These are phyloP conservation scores for Laspeyria flexula DNA, from an alignment of 2,888 invertebrate genomes.

Conservation along the genomic window DNA sequence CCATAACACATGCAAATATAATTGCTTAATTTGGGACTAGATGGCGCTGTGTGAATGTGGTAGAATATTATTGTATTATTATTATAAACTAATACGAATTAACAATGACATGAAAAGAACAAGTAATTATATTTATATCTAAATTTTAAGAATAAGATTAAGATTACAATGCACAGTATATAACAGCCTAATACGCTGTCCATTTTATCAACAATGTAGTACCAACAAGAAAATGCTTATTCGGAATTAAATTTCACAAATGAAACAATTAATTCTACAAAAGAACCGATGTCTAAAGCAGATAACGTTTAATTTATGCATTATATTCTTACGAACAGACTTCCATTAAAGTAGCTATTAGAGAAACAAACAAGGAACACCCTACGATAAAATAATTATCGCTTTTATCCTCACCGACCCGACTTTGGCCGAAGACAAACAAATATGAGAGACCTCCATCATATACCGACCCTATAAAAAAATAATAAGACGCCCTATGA, in stretches of 20 bases:
- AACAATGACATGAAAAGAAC: too few relatives aligned
- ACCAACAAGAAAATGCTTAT: slow-evolving; percentile 8
- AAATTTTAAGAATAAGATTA: too few relatives aligned
- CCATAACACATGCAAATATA: too few relatives aligned
- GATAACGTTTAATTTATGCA: slow-evolving; percentile 75
- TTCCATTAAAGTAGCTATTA: slow-evolving; percentile 83
- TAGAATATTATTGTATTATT: too few relatives aligned
- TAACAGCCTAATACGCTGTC: too few relatives aligned
- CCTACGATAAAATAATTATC: slow-evolving; percentile 83
- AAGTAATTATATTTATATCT: too few relatives aligned
- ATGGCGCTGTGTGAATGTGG: too few relatives aligned
- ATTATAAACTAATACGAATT: too few relatives aligned
- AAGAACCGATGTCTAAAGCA: slow-evolving; percentile 52
- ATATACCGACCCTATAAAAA: slow-evolving; percentile 63
- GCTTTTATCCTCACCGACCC: slow-evolving; percentile 75
- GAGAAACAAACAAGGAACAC: slow-evolving; percentile 84
- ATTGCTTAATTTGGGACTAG: too few relatives aligned
- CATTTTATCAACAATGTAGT: not conserved
- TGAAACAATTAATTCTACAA: slow-evolving; percentile 37
- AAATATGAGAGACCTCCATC: slow-evolving; percentile 58
- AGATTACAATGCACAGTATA: too few relatives aligned
- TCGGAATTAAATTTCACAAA: slow-evolving; percentile 19
- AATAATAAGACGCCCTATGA: slow-evolving; percentile 75
- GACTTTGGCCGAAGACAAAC: slow-evolving; percentile 41
- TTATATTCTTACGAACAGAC: slow-evolving; percentile 62